Percentiles rank a stretch among this genome's conserved stretches.
Evolutionary conservation across 2,797 vertebrate genomes (phyloP).

Genomic region (Botia almorhae): DNA sequence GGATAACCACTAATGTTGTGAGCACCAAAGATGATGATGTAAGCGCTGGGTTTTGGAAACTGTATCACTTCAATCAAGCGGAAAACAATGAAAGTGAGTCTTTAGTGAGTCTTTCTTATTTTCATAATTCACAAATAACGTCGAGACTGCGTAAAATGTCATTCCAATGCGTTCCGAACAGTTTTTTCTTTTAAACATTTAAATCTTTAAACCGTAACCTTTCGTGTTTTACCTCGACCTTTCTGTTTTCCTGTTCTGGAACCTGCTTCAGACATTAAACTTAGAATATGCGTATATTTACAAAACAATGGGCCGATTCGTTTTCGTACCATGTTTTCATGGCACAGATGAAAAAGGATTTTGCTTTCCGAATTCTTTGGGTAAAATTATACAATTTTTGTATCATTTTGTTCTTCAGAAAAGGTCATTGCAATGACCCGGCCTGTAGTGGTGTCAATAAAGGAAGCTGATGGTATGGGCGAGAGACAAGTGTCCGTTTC

Average conservation of each 20-base stretch:
- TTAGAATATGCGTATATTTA: too few species aligned
- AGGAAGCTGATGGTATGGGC: neutral
- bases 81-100: constrained; percentile 55
- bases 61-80: constrained; percentile 54
- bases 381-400: too few species aligned
- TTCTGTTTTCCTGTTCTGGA: too few species aligned
- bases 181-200: too few species aligned
- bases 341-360: too few species aligned
- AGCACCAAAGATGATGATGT: accelerated
- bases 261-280: too few species aligned
- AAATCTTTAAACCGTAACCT: too few species aligned
- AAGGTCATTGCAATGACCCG: constrained; percentile 28
- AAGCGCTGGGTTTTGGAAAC: constrained; percentile 26
- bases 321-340: too few species aligned
- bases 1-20: constrained; percentile 59
- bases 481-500: constrained; percentile 35
- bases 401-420: constrained; percentile 49
- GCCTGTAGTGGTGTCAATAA: constrained; percentile 59
- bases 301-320: too few species aligned
- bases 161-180: neutral
- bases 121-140: too few species aligned
- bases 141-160: neutral
- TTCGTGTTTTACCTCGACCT: too few species aligned
- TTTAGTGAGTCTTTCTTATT: too few species aligned
- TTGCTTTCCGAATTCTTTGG: neutral